phyloP scores from a whole-genome alignment of 2,888 invertebrate genomes.

The Mimas tiliae region DNA sequence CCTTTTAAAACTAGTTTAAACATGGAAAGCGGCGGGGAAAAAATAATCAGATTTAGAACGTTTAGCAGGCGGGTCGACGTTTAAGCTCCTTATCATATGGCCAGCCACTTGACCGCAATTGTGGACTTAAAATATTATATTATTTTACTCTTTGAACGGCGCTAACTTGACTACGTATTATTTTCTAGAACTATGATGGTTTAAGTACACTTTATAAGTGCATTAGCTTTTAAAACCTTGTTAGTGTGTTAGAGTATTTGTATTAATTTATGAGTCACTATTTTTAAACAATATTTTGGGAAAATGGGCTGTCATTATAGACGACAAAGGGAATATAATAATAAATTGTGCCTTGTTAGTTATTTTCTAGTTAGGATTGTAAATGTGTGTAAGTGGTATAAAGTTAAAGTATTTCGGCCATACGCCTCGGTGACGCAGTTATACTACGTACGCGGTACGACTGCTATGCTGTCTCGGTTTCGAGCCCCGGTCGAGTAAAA shows the following conservation, averaged over 20 bases:
- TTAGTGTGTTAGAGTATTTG: background rate
- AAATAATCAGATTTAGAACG: constrained; percentile 64
- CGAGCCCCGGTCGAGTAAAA: too few species aligned
- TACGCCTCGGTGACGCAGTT: too few species aligned
- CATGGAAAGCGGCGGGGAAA: constrained; percentile 50
- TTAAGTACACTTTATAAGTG: background rate
- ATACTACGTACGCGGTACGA: too few species aligned
- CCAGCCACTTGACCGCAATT: constrained; percentile 68
- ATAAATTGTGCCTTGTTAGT: too few species aligned
- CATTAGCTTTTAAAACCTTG: background rate
- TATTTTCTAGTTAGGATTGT: too few species aligned
- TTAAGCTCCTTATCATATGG: constrained; percentile 68
- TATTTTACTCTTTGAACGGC: constrained; percentile 10
- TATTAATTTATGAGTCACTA: background rate
- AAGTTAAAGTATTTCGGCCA: too few species aligned
- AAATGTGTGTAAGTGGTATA: too few species aligned
- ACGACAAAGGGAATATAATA: too few species aligned
- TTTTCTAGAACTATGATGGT: background rate
- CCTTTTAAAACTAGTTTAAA: constrained; percentile 41
- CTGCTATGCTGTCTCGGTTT: too few species aligned
- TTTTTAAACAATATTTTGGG: background rate
- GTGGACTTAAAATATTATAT: constrained; percentile 36
- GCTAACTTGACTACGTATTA: background rate
- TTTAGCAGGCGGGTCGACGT: constrained; percentile 58
- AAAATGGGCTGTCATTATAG: background rate